phyloP scores from a whole-genome alignment of 2,888 invertebrate genomes.

The Gonocerus acuteangulatus region DNA sequence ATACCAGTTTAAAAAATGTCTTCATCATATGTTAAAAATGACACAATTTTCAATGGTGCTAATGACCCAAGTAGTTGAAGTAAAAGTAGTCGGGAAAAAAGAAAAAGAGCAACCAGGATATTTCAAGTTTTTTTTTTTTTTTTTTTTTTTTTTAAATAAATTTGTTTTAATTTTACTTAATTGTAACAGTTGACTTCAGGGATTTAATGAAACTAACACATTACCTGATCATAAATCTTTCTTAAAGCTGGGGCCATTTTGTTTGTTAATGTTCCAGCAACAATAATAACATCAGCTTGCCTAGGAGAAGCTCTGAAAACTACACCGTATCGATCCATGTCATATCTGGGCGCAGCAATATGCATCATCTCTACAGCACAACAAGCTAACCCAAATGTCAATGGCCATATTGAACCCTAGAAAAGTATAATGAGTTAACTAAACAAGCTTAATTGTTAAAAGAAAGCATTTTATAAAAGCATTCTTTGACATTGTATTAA shows the following conservation, averaged over 20 bases:
- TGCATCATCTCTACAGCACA: slow-evolving; percentile 99
- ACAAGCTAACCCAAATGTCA: slow-evolving; percentile 97
- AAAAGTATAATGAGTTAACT: background rate
- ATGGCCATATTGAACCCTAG: slow-evolving; percentile 86
- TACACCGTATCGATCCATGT: slow-evolving; percentile 94
- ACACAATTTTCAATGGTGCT: no score
- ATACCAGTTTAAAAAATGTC: no score
- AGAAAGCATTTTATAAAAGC: background rate
- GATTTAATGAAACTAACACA: background rate
- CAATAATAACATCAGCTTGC: slow-evolving; percentile 95
- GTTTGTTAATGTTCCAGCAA: slow-evolving; percentile 96
- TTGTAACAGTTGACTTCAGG: background rate
- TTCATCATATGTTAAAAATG: no score
- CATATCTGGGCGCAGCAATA: slow-evolving; percentile 96
- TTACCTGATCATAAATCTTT: slow-evolving; percentile 80
- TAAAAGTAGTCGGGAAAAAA: no score
- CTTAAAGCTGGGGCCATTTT: slow-evolving; percentile 99
- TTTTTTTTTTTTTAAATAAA: no score
- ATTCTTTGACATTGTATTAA: background rate
- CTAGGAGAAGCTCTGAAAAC: slow-evolving; percentile 96
- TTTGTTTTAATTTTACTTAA: no score
- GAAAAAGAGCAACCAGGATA: no score
- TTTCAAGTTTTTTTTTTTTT: no score
- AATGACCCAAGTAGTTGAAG: no score
- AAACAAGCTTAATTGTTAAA: background rate